Percentiles rank a stretch among this genome's conserved stretches.
Evolutionary conservation across 2,797 vertebrate genomes (phyloP).

Genomic region (Siniperca scherzeri): DNA sequence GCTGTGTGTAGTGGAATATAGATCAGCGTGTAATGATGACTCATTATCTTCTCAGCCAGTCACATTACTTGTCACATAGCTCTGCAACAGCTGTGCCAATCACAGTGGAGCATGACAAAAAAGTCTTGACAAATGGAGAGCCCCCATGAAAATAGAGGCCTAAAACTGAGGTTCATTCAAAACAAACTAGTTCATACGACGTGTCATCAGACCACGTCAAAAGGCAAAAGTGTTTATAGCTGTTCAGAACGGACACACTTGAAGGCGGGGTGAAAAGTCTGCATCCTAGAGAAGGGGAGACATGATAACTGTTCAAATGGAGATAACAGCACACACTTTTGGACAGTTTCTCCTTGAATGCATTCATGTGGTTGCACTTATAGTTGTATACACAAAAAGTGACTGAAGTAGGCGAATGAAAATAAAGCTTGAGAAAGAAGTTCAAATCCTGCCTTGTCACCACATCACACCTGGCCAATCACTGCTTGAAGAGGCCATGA

Average conservation of each 20-base stretch:
- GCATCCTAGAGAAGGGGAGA: not conserved
- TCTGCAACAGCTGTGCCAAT: conserved; percentile 4
- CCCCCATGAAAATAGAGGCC: not conserved
- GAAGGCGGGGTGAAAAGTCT: too few relatives aligned
- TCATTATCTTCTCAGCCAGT: conserved; percentile 3
- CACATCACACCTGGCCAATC: not conserved
- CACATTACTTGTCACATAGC: not conserved
- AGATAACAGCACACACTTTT: not conserved
- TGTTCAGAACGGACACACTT: not conserved
- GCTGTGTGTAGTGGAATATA: not conserved
- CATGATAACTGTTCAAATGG: not conserved
- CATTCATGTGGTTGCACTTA: not conserved
- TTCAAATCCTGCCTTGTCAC: not conserved
- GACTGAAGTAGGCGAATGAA: not conserved
- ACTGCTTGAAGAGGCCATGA: not conserved
- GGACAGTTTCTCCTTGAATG: not conserved
- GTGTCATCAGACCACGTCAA: not conserved
- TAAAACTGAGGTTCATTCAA: too few relatives aligned
- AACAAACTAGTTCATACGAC: too few relatives aligned
- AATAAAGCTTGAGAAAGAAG: not conserved
- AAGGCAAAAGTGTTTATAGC: not conserved
- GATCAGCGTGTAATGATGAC: not conserved
- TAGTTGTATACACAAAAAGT: not conserved
- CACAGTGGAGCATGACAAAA: not conserved
- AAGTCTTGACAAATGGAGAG: not conserved